These are phyloP conservation scores for Euborellia annulipes DNA, from an alignment of 1,140 invertebrate genomes.

Conservation along the genomic window DNA sequence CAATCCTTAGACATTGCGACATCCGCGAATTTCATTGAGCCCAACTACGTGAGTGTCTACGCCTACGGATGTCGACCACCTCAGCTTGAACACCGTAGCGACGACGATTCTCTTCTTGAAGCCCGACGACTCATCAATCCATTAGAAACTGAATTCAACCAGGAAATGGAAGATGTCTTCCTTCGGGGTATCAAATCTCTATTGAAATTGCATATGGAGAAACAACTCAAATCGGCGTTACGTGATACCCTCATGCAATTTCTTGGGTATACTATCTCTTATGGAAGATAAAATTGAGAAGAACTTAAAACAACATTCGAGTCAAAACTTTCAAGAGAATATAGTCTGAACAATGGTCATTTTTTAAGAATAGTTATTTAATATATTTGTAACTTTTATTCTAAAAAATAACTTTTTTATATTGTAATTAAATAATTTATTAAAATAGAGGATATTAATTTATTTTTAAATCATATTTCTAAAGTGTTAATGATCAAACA, in stretches of 20 bases:
- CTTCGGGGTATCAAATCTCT: slow-evolving; percentile 57
- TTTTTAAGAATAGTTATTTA: not conserved
- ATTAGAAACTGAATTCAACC: slow-evolving; percentile 3
- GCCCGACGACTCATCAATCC: slow-evolving; percentile 21
- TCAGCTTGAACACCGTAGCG: slow-evolving; percentile 26
- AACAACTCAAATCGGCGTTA: slow-evolving; percentile 61
- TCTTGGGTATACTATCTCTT: slow-evolving; percentile 70
- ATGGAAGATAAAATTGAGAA: slow-evolving; percentile 35
- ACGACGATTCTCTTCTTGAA: slow-evolving; percentile 17
- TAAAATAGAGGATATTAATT: too few species aligned
- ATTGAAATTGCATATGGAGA: slow-evolving; percentile 67
- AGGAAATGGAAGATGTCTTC: slow-evolving; percentile 68
- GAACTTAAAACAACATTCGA: too few species aligned
- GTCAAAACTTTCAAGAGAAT: too few species aligned
- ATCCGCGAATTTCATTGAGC: slow-evolving; percentile 64
- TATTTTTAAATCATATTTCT: too few species aligned
- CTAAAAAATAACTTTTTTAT: not conserved
- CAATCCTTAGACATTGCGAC: slow-evolving; percentile 44
- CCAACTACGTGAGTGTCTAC: slow-evolving; percentile 65
- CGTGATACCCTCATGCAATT: slow-evolving; percentile 70
- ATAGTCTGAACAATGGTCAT: not conserved
- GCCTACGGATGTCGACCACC: slow-evolving; percentile 54
- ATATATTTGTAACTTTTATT: not conserved
- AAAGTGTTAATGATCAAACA: too few species aligned
- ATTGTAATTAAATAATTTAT: not conserved